Conservation (phyloP, 2,888 invertebrate genomes). For the Chymomyza caudatula region DNA sequence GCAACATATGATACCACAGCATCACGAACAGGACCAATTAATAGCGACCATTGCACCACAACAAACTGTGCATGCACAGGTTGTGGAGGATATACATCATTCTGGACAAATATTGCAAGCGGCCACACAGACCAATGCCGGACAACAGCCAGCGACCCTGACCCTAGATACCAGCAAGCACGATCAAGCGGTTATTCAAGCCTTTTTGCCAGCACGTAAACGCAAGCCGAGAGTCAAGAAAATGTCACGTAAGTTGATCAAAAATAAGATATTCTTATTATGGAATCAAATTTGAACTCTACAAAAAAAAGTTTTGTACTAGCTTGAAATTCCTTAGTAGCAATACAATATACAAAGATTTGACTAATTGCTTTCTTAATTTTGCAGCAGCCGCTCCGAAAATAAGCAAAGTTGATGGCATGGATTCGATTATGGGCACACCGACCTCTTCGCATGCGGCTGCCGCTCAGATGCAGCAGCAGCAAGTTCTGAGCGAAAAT, state of each 20-base stretch:
- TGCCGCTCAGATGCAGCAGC: constrained; percentile 59
- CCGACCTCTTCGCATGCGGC: constrained; percentile 70
- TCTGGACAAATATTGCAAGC: constrained; percentile 75
- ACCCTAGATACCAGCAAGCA: constrained; percentile 76
- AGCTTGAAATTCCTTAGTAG: no score
- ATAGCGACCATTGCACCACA: constrained; percentile 78
- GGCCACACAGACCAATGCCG: constrained; percentile 70
- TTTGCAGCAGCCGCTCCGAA: constrained; percentile 73
- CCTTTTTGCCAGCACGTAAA: constrained; percentile 80
- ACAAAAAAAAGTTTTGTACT: no score
- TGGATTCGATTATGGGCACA: constrained; percentile 76
- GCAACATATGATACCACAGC: constrained; percentile 78
- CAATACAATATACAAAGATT: no score
- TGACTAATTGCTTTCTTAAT: not conserved
- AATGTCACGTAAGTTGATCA: constrained; percentile 72
- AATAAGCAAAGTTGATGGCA: constrained; percentile 76
- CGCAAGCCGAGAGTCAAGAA: constrained; percentile 80
- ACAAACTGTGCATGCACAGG: constrained; percentile 78
- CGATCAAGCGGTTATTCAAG: constrained; percentile 77
- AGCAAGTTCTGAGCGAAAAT: constrained; percentile 64
- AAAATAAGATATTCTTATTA: not conserved
- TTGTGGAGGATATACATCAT: constrained; percentile 78
- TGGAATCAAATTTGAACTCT: not conserved
- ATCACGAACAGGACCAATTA: constrained; percentile 78
- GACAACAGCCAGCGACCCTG: constrained; percentile 75